These are phyloP conservation scores for Andrena trimmerana DNA, from an alignment of 2,888 invertebrate genomes.

Conservation along the genomic window DNA sequence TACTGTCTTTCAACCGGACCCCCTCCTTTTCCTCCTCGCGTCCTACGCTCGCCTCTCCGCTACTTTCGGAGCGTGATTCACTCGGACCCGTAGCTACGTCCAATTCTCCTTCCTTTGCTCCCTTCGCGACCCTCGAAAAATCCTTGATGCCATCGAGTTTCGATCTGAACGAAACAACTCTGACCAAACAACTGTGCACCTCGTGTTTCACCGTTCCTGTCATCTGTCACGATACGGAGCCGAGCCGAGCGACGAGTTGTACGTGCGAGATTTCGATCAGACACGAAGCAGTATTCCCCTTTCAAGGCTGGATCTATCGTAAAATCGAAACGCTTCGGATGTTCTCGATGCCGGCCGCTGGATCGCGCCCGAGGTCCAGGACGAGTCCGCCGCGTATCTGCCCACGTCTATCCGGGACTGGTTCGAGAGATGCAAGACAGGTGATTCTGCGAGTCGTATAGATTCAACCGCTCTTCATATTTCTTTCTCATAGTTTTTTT, in stretches of 20 bases:
- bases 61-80: constrained; percentile 51
- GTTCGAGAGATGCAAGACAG: constrained; percentile 60
- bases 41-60: not conserved
- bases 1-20: constrained; percentile 53
- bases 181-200: no score
- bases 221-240: not conserved
- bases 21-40: not conserved
- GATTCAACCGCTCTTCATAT: constrained; percentile 51
- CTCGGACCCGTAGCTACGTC: constrained; percentile 18
- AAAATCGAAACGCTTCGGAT: not conserved
- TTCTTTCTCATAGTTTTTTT: constrained; percentile 48
- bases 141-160: constrained; percentile 15
- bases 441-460: constrained; percentile 53
- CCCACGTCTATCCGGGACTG: constrained; percentile 59
- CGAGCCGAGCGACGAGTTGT: no score
- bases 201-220: not conserved
- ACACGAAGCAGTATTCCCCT: no score
- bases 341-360: not conserved
- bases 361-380: constrained; percentile 21
- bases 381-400: constrained; percentile 41
- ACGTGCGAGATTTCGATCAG: not conserved
- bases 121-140: constrained; percentile 19
- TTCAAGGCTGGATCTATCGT: not conserved
- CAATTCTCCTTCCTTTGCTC: constrained; percentile 15
- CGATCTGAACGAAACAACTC: not conserved